Conservation (phyloP, 2,888 invertebrate species). For the Exocentrus adspersus region DNA sequence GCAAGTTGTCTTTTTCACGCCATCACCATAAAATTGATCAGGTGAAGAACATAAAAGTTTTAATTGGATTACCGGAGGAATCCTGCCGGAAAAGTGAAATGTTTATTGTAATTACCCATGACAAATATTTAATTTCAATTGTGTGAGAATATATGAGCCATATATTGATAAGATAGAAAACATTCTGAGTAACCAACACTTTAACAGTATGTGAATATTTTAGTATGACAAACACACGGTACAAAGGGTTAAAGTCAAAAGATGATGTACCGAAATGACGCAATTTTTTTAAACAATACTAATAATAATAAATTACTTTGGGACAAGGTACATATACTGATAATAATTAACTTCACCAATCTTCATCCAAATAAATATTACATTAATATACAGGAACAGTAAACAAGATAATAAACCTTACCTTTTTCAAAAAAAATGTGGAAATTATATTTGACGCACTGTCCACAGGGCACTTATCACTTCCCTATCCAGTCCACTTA, state of each 20-base stretch:
- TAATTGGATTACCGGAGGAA: background rate
- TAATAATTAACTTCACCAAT: background rate
- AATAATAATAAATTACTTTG: constrained; percentile 1
- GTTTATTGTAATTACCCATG: too few species aligned
- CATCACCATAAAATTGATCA: constrained; percentile 16
- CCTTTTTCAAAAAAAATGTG: constrained; percentile 17
- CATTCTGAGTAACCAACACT: background rate
- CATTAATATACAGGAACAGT: background rate
- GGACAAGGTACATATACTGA: background rate
- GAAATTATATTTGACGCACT: constrained; percentile 16
- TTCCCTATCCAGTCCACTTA: background rate
- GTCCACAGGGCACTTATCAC: constrained; percentile 22
- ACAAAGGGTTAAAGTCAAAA: constrained; percentile 23
- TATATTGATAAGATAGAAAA: constrained; percentile 21
- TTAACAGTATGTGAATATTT: background rate
- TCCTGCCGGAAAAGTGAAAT: constrained; percentile 5
- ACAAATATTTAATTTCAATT: background rate
- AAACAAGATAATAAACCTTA: constrained; percentile 1
- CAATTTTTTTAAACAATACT: background rate
- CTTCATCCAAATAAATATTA: background rate
- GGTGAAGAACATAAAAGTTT: background rate
- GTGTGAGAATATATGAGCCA: background rate
- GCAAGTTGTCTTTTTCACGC: constrained; percentile 23
- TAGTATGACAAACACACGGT: background rate
- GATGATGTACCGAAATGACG: constrained; percentile 4